Evolutionary conservation across 2,888 invertebrate species (phyloP).

Genomic region (Desoria tigrina): DNA sequence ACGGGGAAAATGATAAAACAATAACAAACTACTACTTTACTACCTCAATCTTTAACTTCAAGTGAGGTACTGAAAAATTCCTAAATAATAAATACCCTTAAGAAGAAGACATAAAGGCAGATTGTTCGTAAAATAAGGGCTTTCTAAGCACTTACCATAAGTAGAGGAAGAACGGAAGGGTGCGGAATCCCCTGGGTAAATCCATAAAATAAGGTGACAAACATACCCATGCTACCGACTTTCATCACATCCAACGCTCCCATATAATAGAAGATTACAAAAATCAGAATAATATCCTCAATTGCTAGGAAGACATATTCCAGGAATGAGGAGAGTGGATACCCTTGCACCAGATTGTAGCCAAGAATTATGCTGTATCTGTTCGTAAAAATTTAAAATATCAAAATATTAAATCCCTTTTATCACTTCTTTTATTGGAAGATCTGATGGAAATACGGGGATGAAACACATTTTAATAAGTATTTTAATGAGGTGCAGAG

Average conservation of each 20-base stretch:
- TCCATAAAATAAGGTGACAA: constrained; percentile 58
- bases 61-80: too few relatives aligned
- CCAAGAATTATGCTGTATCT: constrained; percentile 79
- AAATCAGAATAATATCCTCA: constrained; percentile 74
- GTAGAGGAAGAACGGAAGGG: constrained; percentile 61
- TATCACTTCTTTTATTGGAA: not conserved
- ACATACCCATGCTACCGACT: constrained; percentile 56
- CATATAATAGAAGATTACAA: constrained; percentile 70
- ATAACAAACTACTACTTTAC: not conserved
- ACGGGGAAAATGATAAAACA: constrained; percentile 20
- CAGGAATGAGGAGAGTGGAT: constrained; percentile 74
- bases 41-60: too few relatives aligned
- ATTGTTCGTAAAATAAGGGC: not conserved
- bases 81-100: too few relatives aligned
- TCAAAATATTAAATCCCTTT: not conserved
- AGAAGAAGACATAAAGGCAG: too few relatives aligned
- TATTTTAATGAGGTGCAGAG: too few relatives aligned
- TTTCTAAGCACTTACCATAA: constrained; percentile 66
- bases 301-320: constrained; percentile 79
- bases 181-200: constrained; percentile 61
- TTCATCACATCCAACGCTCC: constrained; percentile 60
- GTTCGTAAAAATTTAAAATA: constrained; percentile 55
- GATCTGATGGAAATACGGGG: too few relatives aligned
- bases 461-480: too few relatives aligned
- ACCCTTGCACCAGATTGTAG: constrained; percentile 75